Evolutionary conservation across 2,113 vertebrate species (phyloP).

Genomic region (Vombatus ursinus): DNA sequence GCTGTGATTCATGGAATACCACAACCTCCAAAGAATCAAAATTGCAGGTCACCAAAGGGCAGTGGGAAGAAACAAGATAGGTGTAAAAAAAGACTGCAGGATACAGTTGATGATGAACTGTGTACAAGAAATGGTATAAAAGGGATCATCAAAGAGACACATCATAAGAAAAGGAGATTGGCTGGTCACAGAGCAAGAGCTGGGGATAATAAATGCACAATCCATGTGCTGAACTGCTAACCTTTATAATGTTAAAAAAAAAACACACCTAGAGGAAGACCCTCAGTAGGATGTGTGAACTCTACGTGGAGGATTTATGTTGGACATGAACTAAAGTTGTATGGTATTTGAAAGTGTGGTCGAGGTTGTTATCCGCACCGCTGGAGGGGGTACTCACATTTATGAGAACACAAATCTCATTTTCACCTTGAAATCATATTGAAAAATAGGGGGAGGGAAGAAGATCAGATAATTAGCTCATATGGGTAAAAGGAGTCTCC

Average conservation of each 20-base stretch:
- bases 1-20: neutral
- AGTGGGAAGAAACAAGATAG: neutral
- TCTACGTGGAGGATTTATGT: neutral
- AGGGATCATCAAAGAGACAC: neutral
- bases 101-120: neutral
- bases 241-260: neutral
- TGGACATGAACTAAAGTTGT: neutral
- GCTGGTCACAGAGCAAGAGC: neutral
- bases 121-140: neutral
- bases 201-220: neutral
- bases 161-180: neutral
- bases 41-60: neutral
- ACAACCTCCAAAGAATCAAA: neutral
- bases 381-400: neutral
- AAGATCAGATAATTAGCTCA: neutral
- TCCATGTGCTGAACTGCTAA: neutral
- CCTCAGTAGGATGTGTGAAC: neutral
- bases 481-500: neutral
- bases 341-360: neutral
- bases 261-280: neutral
- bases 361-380: neutral
- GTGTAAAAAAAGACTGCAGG: neutral
- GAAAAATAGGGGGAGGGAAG: neutral
- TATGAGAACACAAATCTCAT: neutral
- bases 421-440: neutral